Evolutionary conservation across 2,113 vertebrate species (phyloP).

Genomic region (Prinia subflava): DNA sequence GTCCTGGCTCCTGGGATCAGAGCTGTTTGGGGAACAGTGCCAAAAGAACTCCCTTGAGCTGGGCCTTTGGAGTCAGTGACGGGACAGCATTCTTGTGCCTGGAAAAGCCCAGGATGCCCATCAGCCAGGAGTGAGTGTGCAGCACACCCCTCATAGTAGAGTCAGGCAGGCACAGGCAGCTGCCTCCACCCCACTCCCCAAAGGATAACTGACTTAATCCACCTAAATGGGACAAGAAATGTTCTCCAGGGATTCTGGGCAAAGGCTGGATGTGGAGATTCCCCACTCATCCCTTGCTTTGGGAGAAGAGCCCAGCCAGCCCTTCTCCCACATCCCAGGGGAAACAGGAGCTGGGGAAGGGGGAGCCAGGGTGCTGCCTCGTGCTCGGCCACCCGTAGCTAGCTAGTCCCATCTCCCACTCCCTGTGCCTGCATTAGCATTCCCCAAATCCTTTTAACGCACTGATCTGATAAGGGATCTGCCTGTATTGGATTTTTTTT

Average conservation of each 20-base stretch:
- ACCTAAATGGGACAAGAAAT: background rate
- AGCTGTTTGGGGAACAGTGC: fast-evolving
- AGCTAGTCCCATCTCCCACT: background rate
- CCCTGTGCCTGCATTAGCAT: slow-evolving; percentile 41
- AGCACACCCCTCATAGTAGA: background rate
- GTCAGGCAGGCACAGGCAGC: background rate
- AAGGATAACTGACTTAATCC: background rate
- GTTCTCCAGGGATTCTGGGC: background rate
- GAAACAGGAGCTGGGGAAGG: background rate
- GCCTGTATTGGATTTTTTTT: background rate
- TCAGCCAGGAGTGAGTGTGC: fast-evolving
- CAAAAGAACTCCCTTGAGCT: fast-evolving
- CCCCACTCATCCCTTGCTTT: fast-evolving
- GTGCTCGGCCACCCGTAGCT: slow-evolving; percentile 11
- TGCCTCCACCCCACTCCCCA: background rate
- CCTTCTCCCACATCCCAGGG: background rate
- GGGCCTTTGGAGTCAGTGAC: background rate
- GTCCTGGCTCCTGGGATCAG: background rate
- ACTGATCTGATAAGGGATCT: slow-evolving; percentile 54
- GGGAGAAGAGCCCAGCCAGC: background rate
- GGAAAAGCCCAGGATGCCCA: background rate
- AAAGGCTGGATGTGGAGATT: background rate
- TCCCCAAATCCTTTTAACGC: slow-evolving; percentile 63
- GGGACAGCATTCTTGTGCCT: fast-evolving
- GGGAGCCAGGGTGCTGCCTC: background rate